These are phyloP conservation scores for Pseudochromis fuscus DNA, from an alignment of 2,797 vertebrate genomes.

Conservation along the genomic window DNA sequence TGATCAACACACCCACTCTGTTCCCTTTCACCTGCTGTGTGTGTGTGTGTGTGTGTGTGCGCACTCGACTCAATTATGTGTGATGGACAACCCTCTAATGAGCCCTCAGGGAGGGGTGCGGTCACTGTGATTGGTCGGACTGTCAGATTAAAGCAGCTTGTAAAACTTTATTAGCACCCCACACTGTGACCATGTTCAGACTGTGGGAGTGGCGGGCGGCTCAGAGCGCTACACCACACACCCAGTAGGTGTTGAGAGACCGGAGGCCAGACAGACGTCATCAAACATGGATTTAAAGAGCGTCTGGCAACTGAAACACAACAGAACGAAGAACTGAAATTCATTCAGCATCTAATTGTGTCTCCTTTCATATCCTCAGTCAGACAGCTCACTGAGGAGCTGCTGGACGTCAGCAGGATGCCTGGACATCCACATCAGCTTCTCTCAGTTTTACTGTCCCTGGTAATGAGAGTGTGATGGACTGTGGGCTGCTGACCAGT, in stretches of 20 bases:
- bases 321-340: constrained; percentile 14
- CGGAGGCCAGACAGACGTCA: constrained; percentile 59
- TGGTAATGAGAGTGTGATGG: constrained; percentile 34
- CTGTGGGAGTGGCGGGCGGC: constrained; percentile 54
- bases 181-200: constrained; percentile 67
- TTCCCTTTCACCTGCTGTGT: constrained; percentile 49
- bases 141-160: constrained; percentile 61
- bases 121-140: constrained; percentile 62
- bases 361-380: constrained; percentile 25
- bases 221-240: constrained; percentile 31
- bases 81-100: constrained; percentile 42
- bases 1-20: constrained; percentile 48
- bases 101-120: constrained; percentile 43
- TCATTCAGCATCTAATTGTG: constrained; percentile 31
- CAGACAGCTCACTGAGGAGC: constrained; percentile 9
- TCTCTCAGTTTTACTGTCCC: background rate
- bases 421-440: constrained; percentile 2
- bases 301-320: constrained; percentile 25
- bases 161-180: constrained; percentile 64
- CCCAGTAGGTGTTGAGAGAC: constrained; percentile 40
- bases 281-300: constrained; percentile 51
- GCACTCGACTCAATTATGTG: constrained; percentile 39
- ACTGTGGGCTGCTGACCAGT: constrained; percentile 17
- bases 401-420: constrained; percentile 8
- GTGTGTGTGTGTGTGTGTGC: constrained; percentile 14